Percentiles rank a stretch among this genome's conserved stretches.
These are phyloP conservation scores for Rhabdophis nuchalis DNA, from an alignment of 2,797 vertebrate genomes.

Conservation along the genomic window DNA sequence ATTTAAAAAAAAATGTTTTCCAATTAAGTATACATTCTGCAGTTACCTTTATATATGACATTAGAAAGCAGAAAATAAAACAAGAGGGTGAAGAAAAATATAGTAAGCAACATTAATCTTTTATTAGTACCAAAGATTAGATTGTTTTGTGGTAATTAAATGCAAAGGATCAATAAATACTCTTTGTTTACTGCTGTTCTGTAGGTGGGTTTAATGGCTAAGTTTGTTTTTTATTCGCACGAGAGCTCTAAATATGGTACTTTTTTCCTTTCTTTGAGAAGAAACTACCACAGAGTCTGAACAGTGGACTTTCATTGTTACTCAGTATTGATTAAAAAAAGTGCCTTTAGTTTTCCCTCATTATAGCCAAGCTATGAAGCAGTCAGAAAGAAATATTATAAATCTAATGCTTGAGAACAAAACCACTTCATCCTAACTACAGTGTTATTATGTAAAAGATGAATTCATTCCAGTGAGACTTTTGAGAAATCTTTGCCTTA, in stretches of 20 bases:
- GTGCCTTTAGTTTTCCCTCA: neutral
- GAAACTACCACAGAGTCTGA: conserved; percentile 23
- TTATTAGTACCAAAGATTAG: neutral
- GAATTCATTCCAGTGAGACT: neutral
- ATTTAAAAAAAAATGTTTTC: neutral
- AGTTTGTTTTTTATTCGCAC: neutral
- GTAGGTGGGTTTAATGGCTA: neutral
- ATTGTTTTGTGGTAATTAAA: neutral
- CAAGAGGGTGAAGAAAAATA: neutral
- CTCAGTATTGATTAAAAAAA: conserved; percentile 6
- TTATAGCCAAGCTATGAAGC: neutral
- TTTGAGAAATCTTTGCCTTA: neutral
- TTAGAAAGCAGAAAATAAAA: neutral
- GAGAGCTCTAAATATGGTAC: neutral
- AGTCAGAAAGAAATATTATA: neutral
- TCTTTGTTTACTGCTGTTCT: conserved; percentile 25
- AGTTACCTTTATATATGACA: neutral
- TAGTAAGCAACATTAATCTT: neutral
- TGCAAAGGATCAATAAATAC: conserved; percentile 25
- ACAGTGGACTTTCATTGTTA: conserved; percentile 29
- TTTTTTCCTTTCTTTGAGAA: conserved; percentile 40
- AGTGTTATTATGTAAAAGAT: neutral
- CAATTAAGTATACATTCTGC: neutral
- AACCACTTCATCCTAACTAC: neutral
- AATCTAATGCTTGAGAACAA: neutral